phyloP scores from a whole-genome alignment of 2,888 invertebrate species.

The Agonopterix heracliana region DNA sequence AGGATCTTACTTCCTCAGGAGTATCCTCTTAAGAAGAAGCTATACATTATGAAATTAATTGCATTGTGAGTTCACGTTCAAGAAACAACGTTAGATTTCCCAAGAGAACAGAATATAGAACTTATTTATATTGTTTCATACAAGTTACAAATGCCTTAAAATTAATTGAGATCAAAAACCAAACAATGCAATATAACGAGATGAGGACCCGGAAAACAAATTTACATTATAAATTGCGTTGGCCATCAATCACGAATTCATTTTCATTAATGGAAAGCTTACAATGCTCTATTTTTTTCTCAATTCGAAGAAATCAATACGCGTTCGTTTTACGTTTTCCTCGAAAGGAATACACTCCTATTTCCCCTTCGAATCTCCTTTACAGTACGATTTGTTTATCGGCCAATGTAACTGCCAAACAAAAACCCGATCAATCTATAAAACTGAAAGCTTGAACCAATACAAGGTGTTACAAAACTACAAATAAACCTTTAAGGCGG shows the following conservation, averaged over 20 bases:
- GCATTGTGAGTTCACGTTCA: neutral
- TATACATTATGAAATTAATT: too few relatives aligned
- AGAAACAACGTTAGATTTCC: conserved; percentile 8
- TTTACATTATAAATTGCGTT: conserved; percentile 2
- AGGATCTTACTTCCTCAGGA: too few relatives aligned
- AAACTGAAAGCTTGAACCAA: too few relatives aligned
- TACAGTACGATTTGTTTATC: neutral
- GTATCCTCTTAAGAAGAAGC: too few relatives aligned
- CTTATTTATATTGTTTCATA: neutral
- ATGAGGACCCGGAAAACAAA: conserved; percentile 1
- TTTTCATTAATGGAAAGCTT: conserved; percentile 24
- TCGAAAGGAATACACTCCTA: conserved; percentile 23
- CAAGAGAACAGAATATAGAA: neutral
- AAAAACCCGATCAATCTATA: too few relatives aligned
- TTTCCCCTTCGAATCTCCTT: neutral
- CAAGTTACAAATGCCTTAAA: neutral
- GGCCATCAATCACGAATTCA: conserved; percentile 28
- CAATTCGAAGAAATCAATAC: conserved; percentile 26
- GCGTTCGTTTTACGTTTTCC: conserved; percentile 36
- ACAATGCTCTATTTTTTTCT: conserved; percentile 20
- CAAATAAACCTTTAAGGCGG: too few relatives aligned
- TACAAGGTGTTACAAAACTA: too few relatives aligned
- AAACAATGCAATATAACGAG: neutral
- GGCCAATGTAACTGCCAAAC: too few relatives aligned
- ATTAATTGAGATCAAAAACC: neutral